Evolutionary conservation across 2,797 vertebrate species (phyloP), one percentile per base, ranked within the genome.

Genomic region (Geotrypetes seraphini): DNA sequence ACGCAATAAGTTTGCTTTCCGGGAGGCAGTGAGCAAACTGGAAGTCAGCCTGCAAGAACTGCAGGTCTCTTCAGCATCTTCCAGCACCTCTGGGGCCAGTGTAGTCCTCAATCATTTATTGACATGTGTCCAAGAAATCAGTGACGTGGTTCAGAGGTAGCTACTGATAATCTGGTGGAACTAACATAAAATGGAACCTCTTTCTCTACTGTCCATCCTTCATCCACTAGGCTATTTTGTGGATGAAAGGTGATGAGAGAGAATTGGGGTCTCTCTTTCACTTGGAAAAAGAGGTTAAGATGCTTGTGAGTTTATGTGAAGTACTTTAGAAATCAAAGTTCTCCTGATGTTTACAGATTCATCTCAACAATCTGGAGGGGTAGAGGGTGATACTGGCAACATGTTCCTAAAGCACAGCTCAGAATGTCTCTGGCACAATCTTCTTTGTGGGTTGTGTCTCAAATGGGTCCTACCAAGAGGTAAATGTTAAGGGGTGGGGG

Each of bases 121-220:
- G 75, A 85, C 85, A 10, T 97, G 91, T 71, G 89, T 97, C 53
- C 96, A 92, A 84, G 96, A 99, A 76, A 95, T 99, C 77, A 96
- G 91, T 21, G 94, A 99, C 8, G 89, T 99, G 53, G 94, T 99
- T 31, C 93, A 97, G 81, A 99, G 96, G 96, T 99, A 99, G 92
- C 92, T 78, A 71, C 79, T 60, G 63, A 50, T 32, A n/a, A 28
- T 41, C 42, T 23, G 22, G 45, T 42, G 29, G 23, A 14, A 19
- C n/a, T n/a, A n/a, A n/a, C n/a, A n/a, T n/a, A n/a, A n/a, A n/a
- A n/a, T n/a, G n/a, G n/a, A n/a, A n/a, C n/a, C n/a, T n/a, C n/a
- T n/a, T n/a, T n/a, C n/a, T n/a, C n/a, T n/a, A n/a, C n/a, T n/a
- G n/a, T n/a, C n/a, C n/a, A n/a, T n/a, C n/a, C n/a, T n/a, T n/a